Evolutionary conservation across 2,888 invertebrate genomes (phyloP).

Genomic region (Catonia carolina): DNA sequence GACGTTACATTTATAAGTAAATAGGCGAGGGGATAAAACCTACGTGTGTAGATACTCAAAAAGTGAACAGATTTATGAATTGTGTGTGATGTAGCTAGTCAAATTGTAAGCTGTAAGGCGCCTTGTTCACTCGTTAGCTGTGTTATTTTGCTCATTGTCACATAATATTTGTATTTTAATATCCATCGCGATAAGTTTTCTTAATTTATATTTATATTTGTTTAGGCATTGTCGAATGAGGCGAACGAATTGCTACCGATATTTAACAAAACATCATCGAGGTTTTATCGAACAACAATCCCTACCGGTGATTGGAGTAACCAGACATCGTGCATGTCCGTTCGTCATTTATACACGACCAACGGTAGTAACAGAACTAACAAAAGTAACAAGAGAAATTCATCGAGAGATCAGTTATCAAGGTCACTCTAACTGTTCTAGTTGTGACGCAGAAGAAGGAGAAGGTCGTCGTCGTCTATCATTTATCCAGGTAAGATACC

Average conservation of each 20-base stretch:
- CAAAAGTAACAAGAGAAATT: background rate
- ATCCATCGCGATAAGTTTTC: too few species aligned
- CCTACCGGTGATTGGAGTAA: conserved; percentile 78
- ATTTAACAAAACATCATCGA: conserved; percentile 91
- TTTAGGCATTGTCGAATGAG: conserved; percentile 56
- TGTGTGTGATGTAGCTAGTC: too few species aligned
- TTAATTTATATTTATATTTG: conserved; percentile 7
- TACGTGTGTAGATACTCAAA: too few species aligned
- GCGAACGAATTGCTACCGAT: conserved; percentile 95
- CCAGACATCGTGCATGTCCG: conserved; percentile 20
- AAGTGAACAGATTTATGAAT: too few species aligned
- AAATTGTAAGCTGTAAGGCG: background rate
- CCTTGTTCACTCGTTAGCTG: background rate
- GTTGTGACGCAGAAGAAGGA: too few species aligned
- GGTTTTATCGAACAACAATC: conserved; percentile 75
- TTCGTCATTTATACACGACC: conserved; percentile 16
- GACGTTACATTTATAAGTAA: too few species aligned
- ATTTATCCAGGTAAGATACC: too few species aligned
- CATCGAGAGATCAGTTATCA: background rate
- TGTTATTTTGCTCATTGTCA: background rate
- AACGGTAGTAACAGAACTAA: background rate
- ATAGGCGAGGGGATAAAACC: too few species aligned
- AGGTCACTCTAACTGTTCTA: too few species aligned
- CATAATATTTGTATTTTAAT: background rate
- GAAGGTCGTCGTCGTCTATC: too few species aligned